Evolutionary conservation across 1,140 invertebrate species (phyloP), one percentile per base, ranked within the genome.

Genomic region (Caerostris extrusa): DNA sequence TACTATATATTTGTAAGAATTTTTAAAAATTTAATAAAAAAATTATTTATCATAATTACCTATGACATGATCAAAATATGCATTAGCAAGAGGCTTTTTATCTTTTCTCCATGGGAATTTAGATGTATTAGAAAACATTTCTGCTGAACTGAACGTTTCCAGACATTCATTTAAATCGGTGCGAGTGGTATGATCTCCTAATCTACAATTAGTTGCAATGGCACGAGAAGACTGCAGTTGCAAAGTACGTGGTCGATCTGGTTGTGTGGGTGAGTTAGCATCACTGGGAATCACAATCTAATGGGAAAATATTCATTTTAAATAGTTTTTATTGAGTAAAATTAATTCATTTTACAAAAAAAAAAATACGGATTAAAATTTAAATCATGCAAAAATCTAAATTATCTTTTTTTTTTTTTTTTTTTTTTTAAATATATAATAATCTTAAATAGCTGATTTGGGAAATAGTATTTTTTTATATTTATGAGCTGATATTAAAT

Each of bases 201-300:
- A 97, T 82, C 97, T 97, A 58, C 98, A 97, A 95, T 99, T 99
- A 7, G 98, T 98, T 77, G 98, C 96, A 0, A 97, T 97, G 5
- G 98, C 97, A 93, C 98, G 96, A 0, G 98, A 98, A 2, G 98
- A 97, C 96, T 98, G 98, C 19, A 98, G 96, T 95, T 98, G 98
- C 53, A 99, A 95, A 61, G 97, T 97, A 94, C 97, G 97, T 4
- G 98, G 98, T 71, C 98, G 96, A 95, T 98, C 98, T 90, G 97
- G 97, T 95, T 98, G 98, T 94, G 97, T 97, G 12, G 97, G 96
- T 95, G 97, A 97, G 98, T 95, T 97, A 98, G 95, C 50, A 94
- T 94, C 83, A 64, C 96, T 96, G 94, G 95, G 96, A 90, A 96
- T 93, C 77, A 96, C 95, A 67, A 96, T 89, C 96, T 96, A 94